phyloP scores from a whole-genome alignment of 2,797 vertebrate genomes.

The Oreortyx pictus region DNA sequence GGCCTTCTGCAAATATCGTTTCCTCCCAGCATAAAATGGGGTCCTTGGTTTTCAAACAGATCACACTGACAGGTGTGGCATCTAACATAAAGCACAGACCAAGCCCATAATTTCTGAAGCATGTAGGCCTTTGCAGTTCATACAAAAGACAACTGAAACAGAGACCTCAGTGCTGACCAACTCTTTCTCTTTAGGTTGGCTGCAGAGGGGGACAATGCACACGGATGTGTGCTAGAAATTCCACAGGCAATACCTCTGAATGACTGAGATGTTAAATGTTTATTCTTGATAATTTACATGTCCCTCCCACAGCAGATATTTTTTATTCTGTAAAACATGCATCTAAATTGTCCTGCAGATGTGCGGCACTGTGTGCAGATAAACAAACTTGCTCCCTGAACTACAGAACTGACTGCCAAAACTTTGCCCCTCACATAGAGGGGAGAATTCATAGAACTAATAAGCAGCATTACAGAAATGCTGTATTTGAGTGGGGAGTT shows the following conservation, averaged over 20 bases:
- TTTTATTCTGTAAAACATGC: neutral
- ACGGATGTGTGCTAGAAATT: neutral
- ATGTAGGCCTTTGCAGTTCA: neutral
- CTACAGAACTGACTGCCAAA: neutral
- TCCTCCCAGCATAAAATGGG: neutral
- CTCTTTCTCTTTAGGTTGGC: neutral
- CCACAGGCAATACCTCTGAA: neutral
- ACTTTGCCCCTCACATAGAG: neutral
- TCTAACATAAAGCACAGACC: neutral
- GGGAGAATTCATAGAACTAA: neutral
- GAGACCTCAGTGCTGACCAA: neutral
- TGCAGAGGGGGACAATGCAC: neutral
- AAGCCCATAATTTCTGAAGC: neutral
- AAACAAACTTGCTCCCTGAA: neutral
- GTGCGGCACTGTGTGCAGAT: neutral
- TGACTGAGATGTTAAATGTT: neutral
- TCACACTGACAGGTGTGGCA: neutral
- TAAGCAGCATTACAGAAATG: neutral
- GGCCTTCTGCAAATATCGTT: neutral
- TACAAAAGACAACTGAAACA: neutral
- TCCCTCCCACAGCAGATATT: neutral
- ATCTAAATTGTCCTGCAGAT: accelerated
- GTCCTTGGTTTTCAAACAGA: neutral
- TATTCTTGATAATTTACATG: neutral
- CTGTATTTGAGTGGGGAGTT: neutral